A percentile compares a stretch with the other conserved stretches of the same genome.
phyloP scores from a whole-genome alignment of 2,888 invertebrate species.

The Meteorus colon region DNA sequence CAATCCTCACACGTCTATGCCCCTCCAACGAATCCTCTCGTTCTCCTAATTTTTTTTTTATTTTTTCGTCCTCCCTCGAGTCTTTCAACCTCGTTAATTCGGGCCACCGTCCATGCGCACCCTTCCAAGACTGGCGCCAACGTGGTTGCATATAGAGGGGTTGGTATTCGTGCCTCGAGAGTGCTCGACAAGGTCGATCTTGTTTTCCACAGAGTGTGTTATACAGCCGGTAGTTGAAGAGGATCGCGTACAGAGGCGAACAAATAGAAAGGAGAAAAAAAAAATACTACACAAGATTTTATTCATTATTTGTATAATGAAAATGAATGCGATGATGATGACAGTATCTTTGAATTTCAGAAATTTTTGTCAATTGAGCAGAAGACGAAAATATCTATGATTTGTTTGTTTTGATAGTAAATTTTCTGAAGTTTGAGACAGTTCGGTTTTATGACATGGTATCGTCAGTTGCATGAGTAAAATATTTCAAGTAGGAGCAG shows the following conservation, averaged over 20 bases:
- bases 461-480: too few relatives aligned
- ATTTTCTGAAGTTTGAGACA: too few relatives aligned
- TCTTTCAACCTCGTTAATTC: constrained; percentile 44
- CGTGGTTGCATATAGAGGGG: constrained; percentile 30
- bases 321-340: not conserved
- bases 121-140: constrained; percentile 42
- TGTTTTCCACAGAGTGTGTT: constrained; percentile 34
- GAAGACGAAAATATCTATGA: too few relatives aligned
- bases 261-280: not conserved
- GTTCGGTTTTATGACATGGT: too few relatives aligned
- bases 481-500: too few relatives aligned
- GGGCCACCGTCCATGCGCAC: constrained; percentile 35
- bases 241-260: not conserved
- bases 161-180: constrained; percentile 24
- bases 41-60: constrained; percentile 22
- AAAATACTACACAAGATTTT: not conserved
- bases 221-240: constrained; percentile 10
- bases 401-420: too few relatives aligned
- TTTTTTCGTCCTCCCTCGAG: constrained; percentile 6
- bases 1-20: not conserved
- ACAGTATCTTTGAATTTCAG: too few relatives aligned
- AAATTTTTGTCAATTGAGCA: too few relatives aligned
- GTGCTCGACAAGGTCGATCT: constrained; percentile 37
- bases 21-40: not conserved
- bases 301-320: not conserved